These are phyloP conservation scores for Lumbricus terrestris DNA, from an alignment of 2,888 invertebrate genomes.

Conservation along the genomic window DNA sequence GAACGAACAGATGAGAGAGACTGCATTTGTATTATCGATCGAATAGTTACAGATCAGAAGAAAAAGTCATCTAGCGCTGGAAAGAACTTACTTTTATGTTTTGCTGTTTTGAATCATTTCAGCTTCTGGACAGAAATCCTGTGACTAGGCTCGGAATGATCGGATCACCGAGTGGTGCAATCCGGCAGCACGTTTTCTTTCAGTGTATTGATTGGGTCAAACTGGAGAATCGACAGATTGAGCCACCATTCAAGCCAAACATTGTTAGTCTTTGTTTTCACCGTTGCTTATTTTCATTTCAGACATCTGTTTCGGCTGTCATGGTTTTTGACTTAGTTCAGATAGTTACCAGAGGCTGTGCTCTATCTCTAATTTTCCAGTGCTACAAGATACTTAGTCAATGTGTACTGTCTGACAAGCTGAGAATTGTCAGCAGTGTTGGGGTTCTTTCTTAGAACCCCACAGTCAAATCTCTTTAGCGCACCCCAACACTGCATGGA, in stretches of 20 bases:
- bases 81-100: background rate
- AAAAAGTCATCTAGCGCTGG: too few relatives aligned
- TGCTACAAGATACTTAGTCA: background rate
- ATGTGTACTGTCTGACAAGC: background rate
- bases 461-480: too few relatives aligned
- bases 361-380: too few relatives aligned
- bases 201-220: slow-evolving; percentile 82
- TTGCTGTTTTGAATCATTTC: slow-evolving; percentile 37
- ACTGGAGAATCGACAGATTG: slow-evolving; percentile 81
- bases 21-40: too few relatives aligned
- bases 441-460: too few relatives aligned
- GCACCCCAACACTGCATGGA: too few relatives aligned
- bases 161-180: slow-evolving; percentile 82
- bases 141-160: slow-evolving; percentile 82
- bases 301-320: background rate
- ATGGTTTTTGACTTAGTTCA: background rate
- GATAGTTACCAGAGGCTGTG: background rate
- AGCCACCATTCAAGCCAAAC: slow-evolving; percentile 90
- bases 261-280: slow-evolving; percentile 72
- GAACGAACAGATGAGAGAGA: too few relatives aligned
- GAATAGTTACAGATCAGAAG: too few relatives aligned
- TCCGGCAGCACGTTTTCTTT: slow-evolving; percentile 90
- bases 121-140: slow-evolving; percentile 88
- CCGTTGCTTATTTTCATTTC: background rate
- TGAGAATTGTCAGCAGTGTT: too few relatives aligned